A percentile compares a stretch with the other conserved stretches of the same genome.
Conservation (phyloP, 2,113 vertebrate species). For the Melanocharis versteri region DNA sequence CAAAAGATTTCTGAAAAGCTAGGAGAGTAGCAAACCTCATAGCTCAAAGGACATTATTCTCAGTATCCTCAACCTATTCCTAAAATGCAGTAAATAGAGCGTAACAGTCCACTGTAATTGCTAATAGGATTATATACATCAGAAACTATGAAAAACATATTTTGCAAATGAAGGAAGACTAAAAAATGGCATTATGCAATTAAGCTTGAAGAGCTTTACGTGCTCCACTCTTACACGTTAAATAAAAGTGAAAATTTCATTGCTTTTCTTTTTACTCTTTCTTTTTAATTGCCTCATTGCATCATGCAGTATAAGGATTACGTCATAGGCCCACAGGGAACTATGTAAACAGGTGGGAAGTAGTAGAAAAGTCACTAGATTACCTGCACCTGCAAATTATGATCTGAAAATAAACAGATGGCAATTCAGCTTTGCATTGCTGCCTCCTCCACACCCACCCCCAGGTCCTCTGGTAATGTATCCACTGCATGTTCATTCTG, state of each 20-base stretch:
- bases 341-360: background rate
- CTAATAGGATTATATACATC: background rate
- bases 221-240: accelerated
- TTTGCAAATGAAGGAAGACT: background rate
- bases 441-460: background rate
- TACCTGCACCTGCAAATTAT: background rate
- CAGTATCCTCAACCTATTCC: background rate
- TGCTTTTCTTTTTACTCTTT: background rate
- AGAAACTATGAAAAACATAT: background rate
- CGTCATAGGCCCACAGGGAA: background rate
- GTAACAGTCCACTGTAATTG: background rate
- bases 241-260: background rate
- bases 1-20: background rate
- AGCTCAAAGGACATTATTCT: background rate
- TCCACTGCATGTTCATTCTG: background rate
- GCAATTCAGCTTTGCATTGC: background rate
- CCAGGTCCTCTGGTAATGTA: background rate
- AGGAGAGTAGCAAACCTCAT: background rate
- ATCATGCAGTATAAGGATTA: background rate
- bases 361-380: background rate
- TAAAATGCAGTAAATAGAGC: background rate
- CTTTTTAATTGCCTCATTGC: background rate
- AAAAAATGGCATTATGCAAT: background rate
- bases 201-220: background rate
- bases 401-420: background rate